Evolutionary conservation across 2,797 vertebrate genomes (phyloP), one percentile per base, ranked within the genome.

Genomic region (Pangasius sanitwongsei): DNA sequence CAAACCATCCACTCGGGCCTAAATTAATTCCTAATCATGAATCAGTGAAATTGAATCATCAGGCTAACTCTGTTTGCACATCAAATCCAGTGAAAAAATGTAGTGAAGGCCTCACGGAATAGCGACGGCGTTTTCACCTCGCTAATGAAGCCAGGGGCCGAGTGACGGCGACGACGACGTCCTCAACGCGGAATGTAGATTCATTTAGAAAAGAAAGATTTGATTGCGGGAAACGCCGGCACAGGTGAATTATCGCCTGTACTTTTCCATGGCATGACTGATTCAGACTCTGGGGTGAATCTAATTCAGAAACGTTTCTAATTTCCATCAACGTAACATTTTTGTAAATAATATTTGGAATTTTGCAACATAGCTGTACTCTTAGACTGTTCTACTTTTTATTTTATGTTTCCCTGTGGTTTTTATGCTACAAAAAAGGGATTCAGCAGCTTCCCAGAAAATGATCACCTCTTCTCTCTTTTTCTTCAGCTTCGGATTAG

Each of bases 1-100:
- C 41, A 84, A 48, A 67, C 13, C 1, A 2, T 67, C 41, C 23
- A 50, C 61, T 67, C 25, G 67, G 82, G 61, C 28, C 41, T 67
- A 67, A 48, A 67, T 67, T 31, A 65, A 84, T 84, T 84, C 41
- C 82, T 67, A 84, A 67, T 65, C 82, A 67, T 83, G 59, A 83
- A 65, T 84, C 28, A 83, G 57, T 41, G 80, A 59, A 37, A 61
- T 59, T 82, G 55, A 61, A 82, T 61, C 57, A 41, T 61, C 55
- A 37, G n/a, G 1, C 9, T 20, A 12, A 23, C 53, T 81, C 31
- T 0, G 0, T 59, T 59, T 37, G 48, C 1, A 15, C 48, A 55
- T 75, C 12, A 31, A 55, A 80, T 80, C 13, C n/a, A 80, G 50
- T 16, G 81, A 37, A 63, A n/a, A 50, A 65, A 48, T n/a, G 20